Evolutionary conservation across 1,140 invertebrate genomes (phyloP), one percentile per base, ranked within the genome.

Genomic region (Macrocentrus cingulum): DNA sequence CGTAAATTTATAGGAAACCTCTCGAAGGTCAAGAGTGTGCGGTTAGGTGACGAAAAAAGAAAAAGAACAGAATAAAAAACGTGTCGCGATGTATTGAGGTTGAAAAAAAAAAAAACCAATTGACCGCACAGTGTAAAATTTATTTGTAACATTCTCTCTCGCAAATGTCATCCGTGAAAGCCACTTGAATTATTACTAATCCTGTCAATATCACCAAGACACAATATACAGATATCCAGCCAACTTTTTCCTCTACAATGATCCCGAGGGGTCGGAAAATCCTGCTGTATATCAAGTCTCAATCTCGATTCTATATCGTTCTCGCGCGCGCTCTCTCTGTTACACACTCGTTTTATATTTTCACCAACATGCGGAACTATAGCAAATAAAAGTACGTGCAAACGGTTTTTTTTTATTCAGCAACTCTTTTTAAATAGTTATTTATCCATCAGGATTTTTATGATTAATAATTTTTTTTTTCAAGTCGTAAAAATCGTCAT

Each of bases 151-250:
- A n/a, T n/a, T n/a, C n/a, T n/a, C n/a, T n/a, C n/a, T n/a, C n/a
- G n/a, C n/a, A n/a, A n/a, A n/a, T n/a, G n/a, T n/a, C 49, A 16
- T 20, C n/a, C 36, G 34, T 25, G 49, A n/a, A n/a, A n/a, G n/a
- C n/a, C 49, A 51, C 49, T 18, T 51, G 29, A 51, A 51, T 51
- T 51, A 51, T 51, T 36, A 15, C 32, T 36, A 51, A 51, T 51
- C 49, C 19, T 49, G 25, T n/a, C 4, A 29, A 29, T 32, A 7
- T 19, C 37, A 51, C 49, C n/a, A 51, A 51, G 32, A 25, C 29
- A 20, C 32, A n/a, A n/a, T n/a, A n/a, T n/a, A n/a, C 34, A 19
- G 32, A 19, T 8, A 39, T 39, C 36, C 3, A 4, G 34, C 32
- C 29, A 29, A 29, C 25, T 51, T 19, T 19, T 51, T 51, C 25